A percentile compares a stretch with the other conserved stretches of the same genome.
These are phyloP conservation scores for Formica aserva DNA, from an alignment of 2,888 invertebrate genomes.

Conservation along the genomic window DNA sequence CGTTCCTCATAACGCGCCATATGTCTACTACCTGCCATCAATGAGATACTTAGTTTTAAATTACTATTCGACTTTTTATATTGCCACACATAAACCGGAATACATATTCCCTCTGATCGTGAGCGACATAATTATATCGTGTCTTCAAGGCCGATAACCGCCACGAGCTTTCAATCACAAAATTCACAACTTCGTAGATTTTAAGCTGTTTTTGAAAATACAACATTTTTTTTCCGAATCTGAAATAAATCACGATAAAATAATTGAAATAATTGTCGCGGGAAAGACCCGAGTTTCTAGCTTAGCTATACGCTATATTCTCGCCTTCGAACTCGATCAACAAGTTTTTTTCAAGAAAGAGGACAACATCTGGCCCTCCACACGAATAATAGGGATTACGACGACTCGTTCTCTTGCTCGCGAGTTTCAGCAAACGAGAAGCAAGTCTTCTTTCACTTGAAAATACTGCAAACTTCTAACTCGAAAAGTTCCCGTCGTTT, in stretches of 20 bases:
- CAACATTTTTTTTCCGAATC: neutral
- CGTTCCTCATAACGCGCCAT: constrained; percentile 54
- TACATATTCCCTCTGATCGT: neutral
- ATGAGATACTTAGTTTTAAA: constrained; percentile 67
- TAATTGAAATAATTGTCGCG: constrained; percentile 33
- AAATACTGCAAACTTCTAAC: constrained; percentile 52
- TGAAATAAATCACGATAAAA: neutral
- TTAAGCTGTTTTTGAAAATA: neutral
- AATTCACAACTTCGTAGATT: neutral
- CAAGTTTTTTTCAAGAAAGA: constrained; percentile 61
- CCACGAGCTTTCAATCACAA: neutral
- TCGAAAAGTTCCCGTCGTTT: constrained; percentile 47
- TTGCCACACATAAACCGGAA: constrained; percentile 39
- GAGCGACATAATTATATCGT: constrained; percentile 54
- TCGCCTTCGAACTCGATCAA: constrained; percentile 41
- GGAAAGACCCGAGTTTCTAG: neutral
- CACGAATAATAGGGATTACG: constrained; percentile 69
- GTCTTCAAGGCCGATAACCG: neutral
- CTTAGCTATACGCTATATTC: neutral
- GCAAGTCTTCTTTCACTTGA: constrained; percentile 47
- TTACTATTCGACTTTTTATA: constrained; percentile 60
- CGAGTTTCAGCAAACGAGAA: neutral
- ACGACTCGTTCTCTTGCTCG: constrained; percentile 64
- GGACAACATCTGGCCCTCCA: constrained; percentile 69
- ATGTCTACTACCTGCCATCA: constrained; percentile 63